Evolutionary conservation across 2,113 vertebrate species (phyloP), one percentile per base, ranked within the genome.

Genomic region (Phoxinus phoxinus): DNA sequence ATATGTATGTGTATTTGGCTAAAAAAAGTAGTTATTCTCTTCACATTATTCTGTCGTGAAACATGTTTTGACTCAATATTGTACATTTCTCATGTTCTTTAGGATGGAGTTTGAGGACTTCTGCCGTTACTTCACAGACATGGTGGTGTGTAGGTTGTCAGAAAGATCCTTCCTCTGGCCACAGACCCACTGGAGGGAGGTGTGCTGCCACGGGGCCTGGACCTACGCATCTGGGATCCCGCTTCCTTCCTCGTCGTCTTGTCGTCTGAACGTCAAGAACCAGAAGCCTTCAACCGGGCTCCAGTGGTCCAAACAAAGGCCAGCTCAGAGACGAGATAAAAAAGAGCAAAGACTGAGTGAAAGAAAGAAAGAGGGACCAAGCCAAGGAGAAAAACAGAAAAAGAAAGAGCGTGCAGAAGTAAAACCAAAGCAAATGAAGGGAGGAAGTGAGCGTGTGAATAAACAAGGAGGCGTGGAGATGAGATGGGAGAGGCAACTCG

Each of bases 71-170:
- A 21, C 30, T 2, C 0, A 25, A 41, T 41, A 25, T 48, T 25
- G 4, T 25, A 12, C 2, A 35, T 72, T 56, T 72, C 4, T 72
- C 3, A 63, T 25, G 15, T 7, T 72, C 35, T 48, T 83, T 86
- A 96, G 95, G 96, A 96, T 96, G 95, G 94, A 95, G 58, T 95
- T 96, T 69, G 89, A 93, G 83, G 95, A 96, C 87, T 96, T 96
- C 91, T 96, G 95, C 56, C 85, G 41, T 71, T 92, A 94, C 91
- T 96, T 96, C 91, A 96, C 96, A 2, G 95, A 96, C 13, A 90
- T 95, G 86, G 94, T 95, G 41, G 91, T 96, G 81, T 96, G 96
- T 82, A 90, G 93, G 7, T 88, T 95, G 88, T 91, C 92, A 65
- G 93, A 95, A 86, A 90, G 83, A 30, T 44, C 92, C 48, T 82